Conservation (phyloP, 2,113 vertebrate genomes). For the Ornithorhynchus anatinus region DNA sequence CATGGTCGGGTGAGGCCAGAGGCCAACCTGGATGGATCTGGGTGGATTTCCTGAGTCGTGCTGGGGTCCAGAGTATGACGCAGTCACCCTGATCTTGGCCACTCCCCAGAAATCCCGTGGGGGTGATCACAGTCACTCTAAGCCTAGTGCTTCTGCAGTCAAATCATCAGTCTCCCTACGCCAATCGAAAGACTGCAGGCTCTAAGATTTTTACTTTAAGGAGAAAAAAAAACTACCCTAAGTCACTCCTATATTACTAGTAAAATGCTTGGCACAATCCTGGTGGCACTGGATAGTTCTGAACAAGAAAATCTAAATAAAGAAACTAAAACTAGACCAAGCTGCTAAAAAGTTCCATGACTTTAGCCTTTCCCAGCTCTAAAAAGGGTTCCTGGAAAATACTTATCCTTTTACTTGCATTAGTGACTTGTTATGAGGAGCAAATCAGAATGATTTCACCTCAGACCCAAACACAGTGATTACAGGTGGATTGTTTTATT, state of each 20-base stretch:
- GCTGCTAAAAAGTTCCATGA: neutral
- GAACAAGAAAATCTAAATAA: no score
- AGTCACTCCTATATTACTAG: neutral
- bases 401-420: neutral
- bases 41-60: no score
- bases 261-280: neutral
- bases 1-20: no score
- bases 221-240: slow-evolving; percentile 15
- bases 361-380: no score
- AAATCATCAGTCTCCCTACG: neutral
- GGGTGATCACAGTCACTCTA: no score
- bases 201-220: slow-evolving; percentile 26
- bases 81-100: no score
- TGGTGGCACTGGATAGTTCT: no score
- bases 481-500: slow-evolving; percentile 6
- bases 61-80: no score
- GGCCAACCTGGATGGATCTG: no score
- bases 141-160: neutral
- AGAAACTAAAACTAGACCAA: no score
- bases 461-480: neutral
- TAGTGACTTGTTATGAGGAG: neutral
- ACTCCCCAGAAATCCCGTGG: no score
- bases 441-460: slow-evolving; percentile 15
- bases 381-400: no score
- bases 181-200: neutral